Percentiles rank a stretch among this genome's conserved stretches.
phyloP scores from a whole-genome alignment of 1,140 invertebrate species.

The Heliconius melpomene region DNA sequence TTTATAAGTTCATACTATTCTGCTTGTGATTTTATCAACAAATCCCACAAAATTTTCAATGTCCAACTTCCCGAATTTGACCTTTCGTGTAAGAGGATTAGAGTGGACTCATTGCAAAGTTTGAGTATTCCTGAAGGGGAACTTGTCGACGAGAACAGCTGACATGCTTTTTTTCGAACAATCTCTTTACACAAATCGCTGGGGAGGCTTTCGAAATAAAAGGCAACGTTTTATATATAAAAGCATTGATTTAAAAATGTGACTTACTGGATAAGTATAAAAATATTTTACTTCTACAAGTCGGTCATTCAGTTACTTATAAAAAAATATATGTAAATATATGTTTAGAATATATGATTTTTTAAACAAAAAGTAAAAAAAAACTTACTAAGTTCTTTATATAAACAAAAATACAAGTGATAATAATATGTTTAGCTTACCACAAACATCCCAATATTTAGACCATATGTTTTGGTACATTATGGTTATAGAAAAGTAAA shows the following conservation, averaged over 20 bases:
- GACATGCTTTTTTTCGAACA: conserved; percentile 23
- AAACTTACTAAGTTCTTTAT: no score
- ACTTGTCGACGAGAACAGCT: conserved; percentile 19
- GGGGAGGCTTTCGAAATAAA: conserved; percentile 5
- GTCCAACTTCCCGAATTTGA: conserved; percentile 3
- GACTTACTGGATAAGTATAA: no score
- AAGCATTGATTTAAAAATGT: background rate
- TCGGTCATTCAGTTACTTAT: no score
- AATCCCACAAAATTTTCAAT: background rate
- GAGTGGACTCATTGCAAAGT: conserved; percentile 32
- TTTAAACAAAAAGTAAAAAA: no score
- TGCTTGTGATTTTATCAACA: background rate
- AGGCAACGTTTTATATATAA: background rate
- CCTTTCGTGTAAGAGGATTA: conserved; percentile 26
- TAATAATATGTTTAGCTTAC: no score
- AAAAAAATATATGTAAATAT: no score
- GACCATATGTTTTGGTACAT: no score
- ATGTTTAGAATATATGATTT: no score
- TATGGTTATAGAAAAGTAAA: no score
- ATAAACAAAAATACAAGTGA: no score
- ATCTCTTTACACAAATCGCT: conserved; percentile 5
- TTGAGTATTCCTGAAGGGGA: conserved; percentile 26
- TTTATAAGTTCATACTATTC: background rate
- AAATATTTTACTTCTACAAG: no score
- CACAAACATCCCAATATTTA: no score